These are phyloP conservation scores for Coryphaenoides rupestris DNA, from an alignment of 2,113 vertebrate genomes.

Conservation along the genomic window DNA sequence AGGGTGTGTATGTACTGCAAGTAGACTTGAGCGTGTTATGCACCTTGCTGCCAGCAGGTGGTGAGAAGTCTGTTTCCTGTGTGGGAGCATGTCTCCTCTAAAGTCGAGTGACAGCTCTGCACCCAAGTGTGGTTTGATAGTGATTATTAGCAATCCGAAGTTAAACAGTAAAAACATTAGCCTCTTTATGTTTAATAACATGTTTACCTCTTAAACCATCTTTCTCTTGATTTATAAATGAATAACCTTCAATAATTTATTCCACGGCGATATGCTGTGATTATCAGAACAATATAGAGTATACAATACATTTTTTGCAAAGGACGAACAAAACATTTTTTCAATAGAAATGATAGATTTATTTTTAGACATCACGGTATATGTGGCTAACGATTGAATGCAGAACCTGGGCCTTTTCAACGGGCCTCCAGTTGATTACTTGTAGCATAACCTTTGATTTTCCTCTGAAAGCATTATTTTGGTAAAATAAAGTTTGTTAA, in stretches of 20 bases:
- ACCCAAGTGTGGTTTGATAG: neutral
- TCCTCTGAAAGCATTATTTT: slow-evolving; percentile 26
- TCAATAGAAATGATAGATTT: too few relatives aligned
- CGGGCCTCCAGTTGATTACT: too few relatives aligned
- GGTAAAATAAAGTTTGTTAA: slow-evolving; percentile 26
- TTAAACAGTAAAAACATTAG: neutral
- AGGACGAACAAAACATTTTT: too few relatives aligned
- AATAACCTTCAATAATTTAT: too few relatives aligned
- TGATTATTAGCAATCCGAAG: neutral
- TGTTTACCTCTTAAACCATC: neutral
- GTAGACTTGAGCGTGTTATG: slow-evolving; percentile 36
- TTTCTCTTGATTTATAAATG: slow-evolving; percentile 22
- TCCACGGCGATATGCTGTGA: too few relatives aligned
- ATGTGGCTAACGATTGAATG: neutral
- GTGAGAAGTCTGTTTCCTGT: slow-evolving; percentile 26
- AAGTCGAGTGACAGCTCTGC: too few relatives aligned
- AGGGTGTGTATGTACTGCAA: neutral
- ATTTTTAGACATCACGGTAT: too few relatives aligned
- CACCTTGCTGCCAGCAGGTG: slow-evolving; percentile 49
- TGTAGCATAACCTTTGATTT: neutral
- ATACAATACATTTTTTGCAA: too few relatives aligned
- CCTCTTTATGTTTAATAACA: neutral
- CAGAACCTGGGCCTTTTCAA: too few relatives aligned
- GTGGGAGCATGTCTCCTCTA: slow-evolving; percentile 44
- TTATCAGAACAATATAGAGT: too few relatives aligned